Evolutionary conservation across 2,888 invertebrate genomes (phyloP), one percentile per base, ranked within the genome.

Genomic region (Eristalis intricaria): DNA sequence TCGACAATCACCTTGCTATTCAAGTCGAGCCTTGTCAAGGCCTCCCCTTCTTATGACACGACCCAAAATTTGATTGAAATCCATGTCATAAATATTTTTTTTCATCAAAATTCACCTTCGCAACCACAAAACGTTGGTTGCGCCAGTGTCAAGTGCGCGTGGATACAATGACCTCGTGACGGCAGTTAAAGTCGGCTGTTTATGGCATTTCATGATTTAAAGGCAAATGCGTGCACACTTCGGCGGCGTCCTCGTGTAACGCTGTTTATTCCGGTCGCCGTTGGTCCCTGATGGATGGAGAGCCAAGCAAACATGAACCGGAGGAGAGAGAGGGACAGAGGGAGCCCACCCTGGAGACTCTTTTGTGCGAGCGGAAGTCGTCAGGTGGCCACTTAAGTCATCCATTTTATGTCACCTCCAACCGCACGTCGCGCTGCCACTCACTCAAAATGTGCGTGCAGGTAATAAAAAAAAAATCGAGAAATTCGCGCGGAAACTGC

Each of bases 351-450:
- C 35, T 10, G 38, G 3, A 19, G 50, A n/a, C n/a, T n/a, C 19
- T 50, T 50, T 50, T 50, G 19, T 50, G n/a, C n/a, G 50, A 2
- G 8, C 4, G 7, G 50, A 50, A 19, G 50, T 50, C 50, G 50
- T 50, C 50, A 50, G 50, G 50, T 50, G 50, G 50, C 50, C 50
- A 50, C 50, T 50, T 50, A 50, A 50, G 50, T 50, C 50, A 50
- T 43, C n/a, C 43, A 43, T 43, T 43, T 43, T 43, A n/a, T n/a
- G 43, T 15, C n/a, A n/a, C 43, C 43, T n/a, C 43, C 43, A n/a
- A 5, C 43, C n/a, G n/a, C 43, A 15, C n/a, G n/a, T 43, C 15
- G 4, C 5, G 29, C 4, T 43, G 43, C n/a, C 43, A n/a, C 43
- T 43, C 43, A 43, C 15, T n/a, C 43, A 43, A 19, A 50, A 50